These are phyloP conservation scores for Paratrypauchen microcephalus DNA, from an alignment of 2,797 vertebrate genomes.

Conservation along the genomic window DNA sequence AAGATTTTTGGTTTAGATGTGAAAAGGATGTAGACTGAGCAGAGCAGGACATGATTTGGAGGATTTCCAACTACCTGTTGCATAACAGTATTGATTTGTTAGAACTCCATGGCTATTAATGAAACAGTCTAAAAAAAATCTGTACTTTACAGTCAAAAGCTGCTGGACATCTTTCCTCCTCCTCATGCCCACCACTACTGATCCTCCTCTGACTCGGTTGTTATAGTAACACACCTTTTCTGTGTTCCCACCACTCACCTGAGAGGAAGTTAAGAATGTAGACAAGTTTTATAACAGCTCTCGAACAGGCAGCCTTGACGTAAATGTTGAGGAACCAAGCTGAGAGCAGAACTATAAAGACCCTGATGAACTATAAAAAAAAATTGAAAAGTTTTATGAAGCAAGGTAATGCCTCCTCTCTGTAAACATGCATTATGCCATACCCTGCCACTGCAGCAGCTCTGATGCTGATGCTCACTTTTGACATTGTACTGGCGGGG, in stretches of 20 bases:
- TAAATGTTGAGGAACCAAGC: conserved; percentile 25
- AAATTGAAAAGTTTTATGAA: neutral
- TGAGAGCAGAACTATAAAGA: conserved; percentile 8
- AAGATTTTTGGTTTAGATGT: neutral
- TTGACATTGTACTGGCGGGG: neutral
- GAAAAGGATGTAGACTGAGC: conserved; percentile 32
- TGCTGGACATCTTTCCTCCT: conserved; percentile 37
- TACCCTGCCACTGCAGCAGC: neutral
- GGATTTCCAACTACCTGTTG: conserved; percentile 59
- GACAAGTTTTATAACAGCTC: conserved; percentile 59
- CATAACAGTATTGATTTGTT: conserved; percentile 72
- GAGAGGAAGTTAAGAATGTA: conserved; percentile 57
- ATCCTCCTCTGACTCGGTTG: conserved; percentile 60
- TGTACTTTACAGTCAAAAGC: conserved; percentile 36
- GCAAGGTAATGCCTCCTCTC: neutral
- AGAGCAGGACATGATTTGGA: conserved; percentile 37
- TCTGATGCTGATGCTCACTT: neutral
- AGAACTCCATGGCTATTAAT: conserved; percentile 54
- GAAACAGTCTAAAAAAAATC: conserved; percentile 49
- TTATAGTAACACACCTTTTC: conserved; percentile 63
- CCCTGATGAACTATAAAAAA: neutral
- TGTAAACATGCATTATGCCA: neutral
- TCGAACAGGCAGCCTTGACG: conserved; percentile 53
- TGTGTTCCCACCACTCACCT: conserved; percentile 49
- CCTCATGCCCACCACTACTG: conserved; percentile 41